Base-by-base conservation (phyloP, 2,113 vertebrate genomes). In the Amazona vittata region DNA sequence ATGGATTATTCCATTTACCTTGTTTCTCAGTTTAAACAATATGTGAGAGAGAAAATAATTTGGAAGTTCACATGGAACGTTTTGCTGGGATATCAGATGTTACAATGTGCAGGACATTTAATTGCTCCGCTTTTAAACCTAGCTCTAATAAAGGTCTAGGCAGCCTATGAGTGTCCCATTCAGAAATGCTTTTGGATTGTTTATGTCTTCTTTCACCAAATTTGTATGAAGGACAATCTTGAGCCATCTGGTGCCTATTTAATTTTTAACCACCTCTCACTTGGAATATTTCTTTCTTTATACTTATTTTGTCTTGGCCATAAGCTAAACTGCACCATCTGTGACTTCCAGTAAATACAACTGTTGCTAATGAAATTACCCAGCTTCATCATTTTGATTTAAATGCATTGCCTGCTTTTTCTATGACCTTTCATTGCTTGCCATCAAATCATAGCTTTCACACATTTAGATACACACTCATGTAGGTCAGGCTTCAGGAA, bases 341-440 rank as follows among this genome's bases (percentile, higher is more conserved):
- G 99, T 98, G 98, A 98, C 97, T 97, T 98, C 98, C 98, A 98
- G 97, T 98, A 98, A 98, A 98, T 98, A 99, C 99, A 99, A 99
- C 99, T 99, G 99, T 99, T 99, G 99, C 98, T 99, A 98, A 98
- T 98, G 99, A 99, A 99, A 99, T 99, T 99, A 99, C 99, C 98
- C 98, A 98, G 98, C 98, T 99, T 99, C 98, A 99, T 99, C 99
- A 99, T 99, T 98, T 98, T 99, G 98, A 99, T 99, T 99, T 99
- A 98, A 98, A 98, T 94, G 96, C 98, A 98, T 97, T 97, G 99
- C 98, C 98, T 98, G 98, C 98, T 99, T 99, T 99, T 98, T 98
- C 96, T 96, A 98, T 99, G 99, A 99, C 99, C 99, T 99, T 99
- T 99, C 98, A 98, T 98, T 98, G 98, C 98, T 98, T 98, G 98